A percentile compares a stretch with the other conserved stretches of the same genome.
Conservation (phyloP, 2,113 vertebrate species). For the Hipposideros armiger region DNA sequence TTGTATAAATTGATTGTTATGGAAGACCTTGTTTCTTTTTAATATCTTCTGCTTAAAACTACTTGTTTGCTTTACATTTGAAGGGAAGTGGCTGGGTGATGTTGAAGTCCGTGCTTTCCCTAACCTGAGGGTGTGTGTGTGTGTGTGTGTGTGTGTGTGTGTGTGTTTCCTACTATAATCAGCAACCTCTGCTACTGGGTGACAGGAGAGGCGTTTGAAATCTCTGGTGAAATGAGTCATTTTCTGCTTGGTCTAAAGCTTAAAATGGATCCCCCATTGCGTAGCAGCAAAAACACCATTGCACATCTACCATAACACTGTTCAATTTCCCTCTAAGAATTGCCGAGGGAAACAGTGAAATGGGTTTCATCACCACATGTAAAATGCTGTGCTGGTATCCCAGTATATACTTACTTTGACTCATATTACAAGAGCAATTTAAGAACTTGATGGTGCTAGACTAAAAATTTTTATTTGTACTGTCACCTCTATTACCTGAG, state of each 20-base stretch:
- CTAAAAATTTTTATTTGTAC: background rate
- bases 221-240: conserved; percentile 9
- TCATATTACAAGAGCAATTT: background rate
- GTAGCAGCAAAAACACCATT: background rate
- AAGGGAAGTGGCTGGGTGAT: background rate
- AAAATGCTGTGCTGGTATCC: background rate
- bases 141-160: background rate
- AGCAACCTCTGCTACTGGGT: background rate
- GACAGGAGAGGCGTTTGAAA: background rate
- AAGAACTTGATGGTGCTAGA: background rate
- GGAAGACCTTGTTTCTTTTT: background rate
- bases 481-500: background rate
- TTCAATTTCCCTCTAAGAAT: background rate
- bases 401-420: background rate
- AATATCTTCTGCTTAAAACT: background rate
- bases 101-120: background rate
- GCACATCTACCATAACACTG: background rate
- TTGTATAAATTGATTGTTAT: background rate
- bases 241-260: conserved; percentile 36
- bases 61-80: background rate
- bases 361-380: background rate
- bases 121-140: background rate
- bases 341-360: background rate
- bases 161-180: background rate
- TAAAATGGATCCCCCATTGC: background rate